Evolutionary conservation across 2,113 vertebrate genomes (phyloP), one percentile per base, ranked within the genome.

Genomic region (Pygoscelis adeliae): DNA sequence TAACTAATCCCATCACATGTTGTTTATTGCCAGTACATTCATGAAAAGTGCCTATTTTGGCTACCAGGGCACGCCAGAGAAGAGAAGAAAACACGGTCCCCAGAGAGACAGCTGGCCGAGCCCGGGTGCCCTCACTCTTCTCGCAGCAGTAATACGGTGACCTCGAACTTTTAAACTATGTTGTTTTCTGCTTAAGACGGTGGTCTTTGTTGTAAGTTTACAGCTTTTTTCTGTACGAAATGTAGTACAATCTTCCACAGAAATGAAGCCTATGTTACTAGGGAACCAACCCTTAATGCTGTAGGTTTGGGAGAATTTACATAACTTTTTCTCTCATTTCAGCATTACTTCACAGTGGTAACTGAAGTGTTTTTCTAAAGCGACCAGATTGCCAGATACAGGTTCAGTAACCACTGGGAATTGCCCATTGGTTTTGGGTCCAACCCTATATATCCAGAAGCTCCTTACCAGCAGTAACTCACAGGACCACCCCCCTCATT

Each of bases 91-190:
- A 9, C 38, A 11, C 7, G 5, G 53, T 11, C 49, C 66, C 50
- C 78, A 50, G 46, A 50, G 79, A 52, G 55, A 72, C 0, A 1
- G 70, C 40, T 2, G 3, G 49, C 56, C 0, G 0, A 63, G 67
- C 46, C 55, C 1, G 2, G n/a, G 50, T 50, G 42, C 36, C 55
- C 34, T 77, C 56, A 15, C 34, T 29, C 53, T 42, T 71, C 77
- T 40, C 63, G 15, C 15, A 59, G 34, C 66, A 38, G 47, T 63
- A 15, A 58, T 6, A 52, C 0, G 2, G 9, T 53, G 50, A 83
- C 38, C 40, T 88, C 1, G 0, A 47, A 70, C 47, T 85, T 79
- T 70, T 69, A 58, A 70, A 49, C 34, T 27, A 6, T 29, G 40
- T 32, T 34, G 13, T 12, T 52, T 18, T 61, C 30, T 76, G 46